These are phyloP conservation scores for Hypena proboscidalis DNA, from an alignment of 2,888 invertebrate species.

Conservation along the genomic window DNA sequence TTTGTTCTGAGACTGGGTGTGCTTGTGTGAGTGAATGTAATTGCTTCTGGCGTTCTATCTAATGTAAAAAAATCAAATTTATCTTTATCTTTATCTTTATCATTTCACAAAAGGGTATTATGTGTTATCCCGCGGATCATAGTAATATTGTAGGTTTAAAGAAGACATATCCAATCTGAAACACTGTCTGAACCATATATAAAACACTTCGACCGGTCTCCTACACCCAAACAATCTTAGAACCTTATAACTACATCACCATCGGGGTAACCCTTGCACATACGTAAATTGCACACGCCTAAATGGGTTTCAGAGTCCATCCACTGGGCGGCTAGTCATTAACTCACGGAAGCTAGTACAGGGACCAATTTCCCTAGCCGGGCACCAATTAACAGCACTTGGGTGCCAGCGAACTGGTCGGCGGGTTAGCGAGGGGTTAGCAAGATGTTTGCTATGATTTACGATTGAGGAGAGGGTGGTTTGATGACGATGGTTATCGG, in stretches of 20 bases:
- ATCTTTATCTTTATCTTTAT: too few species aligned
- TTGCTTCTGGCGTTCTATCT: too few species aligned
- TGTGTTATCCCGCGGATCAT: too few species aligned
- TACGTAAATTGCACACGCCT: constrained; percentile 80
- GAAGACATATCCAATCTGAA: too few species aligned
- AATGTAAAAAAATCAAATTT: too few species aligned
- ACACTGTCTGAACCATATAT: too few species aligned
- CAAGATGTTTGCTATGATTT: constrained; percentile 83
- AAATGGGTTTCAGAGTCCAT: constrained; percentile 82
- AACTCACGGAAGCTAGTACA: constrained; percentile 82
- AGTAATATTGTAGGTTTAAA: too few species aligned
- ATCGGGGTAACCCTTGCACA: constrained; percentile 70
- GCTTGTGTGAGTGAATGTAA: too few species aligned
- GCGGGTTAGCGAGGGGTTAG: constrained; percentile 73
- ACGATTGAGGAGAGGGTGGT: constrained; percentile 62
- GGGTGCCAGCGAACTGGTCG: constrained; percentile 59
- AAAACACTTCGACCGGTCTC: too few species aligned
- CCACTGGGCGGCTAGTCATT: constrained; percentile 81
- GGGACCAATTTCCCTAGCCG: constrained; percentile 81
- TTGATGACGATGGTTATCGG: constrained; percentile 33
- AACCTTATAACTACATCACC: constrained; percentile 52
- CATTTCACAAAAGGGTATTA: too few species aligned
- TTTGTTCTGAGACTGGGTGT: too few species aligned
- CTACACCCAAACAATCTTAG: constrained; percentile 29
- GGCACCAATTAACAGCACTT: constrained; percentile 81